Evolutionary conservation across 2,113 vertebrate genomes (phyloP), one percentile per base, ranked within the genome.

Genomic region (Lepus timidus): DNA sequence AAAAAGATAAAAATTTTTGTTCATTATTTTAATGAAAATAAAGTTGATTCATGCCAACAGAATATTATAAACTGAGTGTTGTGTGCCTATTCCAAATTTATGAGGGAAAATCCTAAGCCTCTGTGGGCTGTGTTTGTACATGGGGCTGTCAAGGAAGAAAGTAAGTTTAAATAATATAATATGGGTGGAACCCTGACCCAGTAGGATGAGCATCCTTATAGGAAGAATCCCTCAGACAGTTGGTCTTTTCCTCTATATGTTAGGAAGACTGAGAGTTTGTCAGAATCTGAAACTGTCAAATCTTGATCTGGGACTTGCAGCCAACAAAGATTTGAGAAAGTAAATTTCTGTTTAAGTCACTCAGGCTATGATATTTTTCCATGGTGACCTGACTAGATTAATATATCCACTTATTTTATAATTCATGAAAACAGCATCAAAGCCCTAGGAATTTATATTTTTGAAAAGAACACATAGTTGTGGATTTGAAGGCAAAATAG

Each of bases 21-120:
- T 82, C 39, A 70, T 11, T 58, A 78, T 49, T 51, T 52, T 82
- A 88, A 78, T 36, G 87, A 90, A 88, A 85, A n/a, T 88, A 31
- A 88, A 80, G 2, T 73, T 90, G 62, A 1, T 3, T 16, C 51
- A 67, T 73, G 44, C 4, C 6, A 74, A 58, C 13, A 19, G 12
- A 58, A 49, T 52, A 2, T 33, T 83, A 39, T 3, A 13, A 7
- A 29, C 27, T 64, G 29, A 85, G 83, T 67, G 4, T 7, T 44
- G 44, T 62, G 10, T 76, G 36, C 11, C 44, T 9, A 25, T 22
- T 22, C 39, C 3, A 76, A 58, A 78, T 88, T 65, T 14, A 44
- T 31, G 39, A 6, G 1, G 14, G 31, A 31, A 94, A 83, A 62
- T 4, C 23, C 17, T 19, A 83, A 51, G 0, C 11, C 8, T 52